A percentile compares a stretch with the other conserved stretches of the same genome.
Evolutionary conservation across 2,888 invertebrate species (phyloP).

Genomic region (Dione vanillae): DNA sequence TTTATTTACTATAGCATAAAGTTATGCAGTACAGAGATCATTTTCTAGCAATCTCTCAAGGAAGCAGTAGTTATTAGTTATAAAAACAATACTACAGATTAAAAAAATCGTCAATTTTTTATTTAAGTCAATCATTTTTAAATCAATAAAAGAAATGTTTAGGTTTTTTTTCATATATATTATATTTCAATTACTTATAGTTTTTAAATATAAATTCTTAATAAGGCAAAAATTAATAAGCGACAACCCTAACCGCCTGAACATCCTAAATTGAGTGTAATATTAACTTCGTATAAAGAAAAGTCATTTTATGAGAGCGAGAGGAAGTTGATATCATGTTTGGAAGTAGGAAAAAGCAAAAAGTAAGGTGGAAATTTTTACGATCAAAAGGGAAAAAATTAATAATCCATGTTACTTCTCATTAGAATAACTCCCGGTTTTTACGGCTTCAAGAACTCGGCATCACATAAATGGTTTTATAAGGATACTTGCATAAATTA

Average conservation of each 20-base stretch:
- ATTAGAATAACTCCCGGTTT: slow-evolving; percentile 26
- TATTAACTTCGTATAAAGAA: slow-evolving; percentile 37
- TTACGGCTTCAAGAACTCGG: slow-evolving; percentile 11
- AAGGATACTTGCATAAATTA: slow-evolving; percentile 18
- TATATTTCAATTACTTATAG: no score
- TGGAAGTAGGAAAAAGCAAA: slow-evolving; percentile 23
- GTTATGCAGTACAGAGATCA: no score
- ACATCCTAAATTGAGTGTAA: slow-evolving; percentile 42
- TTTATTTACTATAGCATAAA: no score
- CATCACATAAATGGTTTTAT: slow-evolving; percentile 20
- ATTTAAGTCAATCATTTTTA: no score
- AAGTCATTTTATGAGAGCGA: slow-evolving; percentile 15
- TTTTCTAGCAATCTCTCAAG: no score
- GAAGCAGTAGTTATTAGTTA: no score
- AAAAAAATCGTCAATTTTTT: no score
- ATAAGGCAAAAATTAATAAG: background rate
- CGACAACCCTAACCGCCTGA: slow-evolving; percentile 31
- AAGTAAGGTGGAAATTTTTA: slow-evolving; percentile 30
- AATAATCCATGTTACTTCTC: slow-evolving; percentile 22
- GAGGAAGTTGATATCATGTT: slow-evolving; percentile 32
- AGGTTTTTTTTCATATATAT: no score
- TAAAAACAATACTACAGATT: no score
- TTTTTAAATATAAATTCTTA: background rate
- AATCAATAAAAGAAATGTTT: no score
- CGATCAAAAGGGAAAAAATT: slow-evolving; percentile 27